phyloP scores from a whole-genome alignment of 2,113 vertebrate species.

The Ceuthmochares aereus region DNA sequence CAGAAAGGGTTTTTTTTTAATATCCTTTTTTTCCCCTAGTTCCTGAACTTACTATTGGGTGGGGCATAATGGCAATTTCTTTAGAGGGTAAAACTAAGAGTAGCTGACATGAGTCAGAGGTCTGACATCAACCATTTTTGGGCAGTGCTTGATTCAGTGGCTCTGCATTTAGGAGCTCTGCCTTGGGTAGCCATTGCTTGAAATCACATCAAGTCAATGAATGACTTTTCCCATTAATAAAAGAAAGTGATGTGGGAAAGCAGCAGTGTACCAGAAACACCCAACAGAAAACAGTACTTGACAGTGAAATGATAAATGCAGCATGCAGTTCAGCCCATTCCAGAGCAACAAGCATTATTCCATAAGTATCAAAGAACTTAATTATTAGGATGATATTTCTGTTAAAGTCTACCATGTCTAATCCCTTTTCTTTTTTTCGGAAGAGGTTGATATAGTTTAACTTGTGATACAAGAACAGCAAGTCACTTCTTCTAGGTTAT shows the following conservation, averaged over 20 bases:
- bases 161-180: neutral
- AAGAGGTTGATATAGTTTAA: neutral
- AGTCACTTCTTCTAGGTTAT: neutral
- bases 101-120: neutral
- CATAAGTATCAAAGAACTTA: neutral
- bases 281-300: neutral
- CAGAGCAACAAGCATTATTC: neutral
- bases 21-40: neutral
- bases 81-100: neutral
- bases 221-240: neutral
- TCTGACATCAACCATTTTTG: conserved; percentile 36
- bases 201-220: neutral
- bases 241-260: neutral
- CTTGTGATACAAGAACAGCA: neutral
- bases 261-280: neutral
- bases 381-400: neutral
- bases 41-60: neutral
- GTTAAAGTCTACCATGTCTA: neutral
- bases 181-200: neutral
- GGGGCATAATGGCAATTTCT: neutral
- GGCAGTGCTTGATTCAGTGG: neutral
- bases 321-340: neutral
- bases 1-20: neutral
- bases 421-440: no score
- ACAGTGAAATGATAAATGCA: neutral